phyloP scores from a whole-genome alignment of 2,888 invertebrate genomes.

The Euphydryas editha region DNA sequence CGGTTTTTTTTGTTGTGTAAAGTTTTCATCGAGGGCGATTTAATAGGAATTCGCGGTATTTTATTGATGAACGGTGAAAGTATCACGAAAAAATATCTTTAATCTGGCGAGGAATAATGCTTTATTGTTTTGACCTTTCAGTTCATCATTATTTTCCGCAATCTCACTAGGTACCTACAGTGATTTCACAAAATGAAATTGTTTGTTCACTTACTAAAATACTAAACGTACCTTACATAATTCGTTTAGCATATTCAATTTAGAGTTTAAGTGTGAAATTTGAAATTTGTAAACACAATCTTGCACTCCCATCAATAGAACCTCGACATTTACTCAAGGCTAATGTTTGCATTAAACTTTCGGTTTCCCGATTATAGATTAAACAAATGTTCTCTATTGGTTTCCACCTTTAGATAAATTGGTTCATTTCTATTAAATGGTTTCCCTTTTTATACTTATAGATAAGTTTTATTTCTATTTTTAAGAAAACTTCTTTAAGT shows the following conservation, averaged over 20 bases:
- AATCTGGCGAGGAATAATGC: conserved; percentile 23
- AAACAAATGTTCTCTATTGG: background rate
- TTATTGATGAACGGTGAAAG: conserved; percentile 39
- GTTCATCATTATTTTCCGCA: conserved; percentile 18
- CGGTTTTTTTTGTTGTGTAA: conserved; percentile 33
- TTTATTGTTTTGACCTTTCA: conserved; percentile 39
- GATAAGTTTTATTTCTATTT: no score
- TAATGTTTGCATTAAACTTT: conserved; percentile 21
- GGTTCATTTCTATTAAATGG: background rate
- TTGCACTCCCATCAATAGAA: background rate
- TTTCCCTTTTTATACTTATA: no score
- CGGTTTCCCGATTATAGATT: conserved; percentile 5
- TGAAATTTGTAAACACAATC: conserved; percentile 22
- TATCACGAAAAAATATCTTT: conserved; percentile 26
- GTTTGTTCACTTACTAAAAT: conserved; percentile 15
- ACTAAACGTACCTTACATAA: conserved; percentile 23
- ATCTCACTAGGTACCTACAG: conserved; percentile 17
- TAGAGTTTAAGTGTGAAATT: conserved; percentile 21
- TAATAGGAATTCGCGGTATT: conserved; percentile 9
- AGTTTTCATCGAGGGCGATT: conserved; percentile 12
- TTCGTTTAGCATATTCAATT: conserved; percentile 1
- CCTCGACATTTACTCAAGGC: conserved; percentile 35
- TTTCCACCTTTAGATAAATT: background rate
- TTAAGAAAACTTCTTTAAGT: no score
- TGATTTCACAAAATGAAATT: conserved; percentile 17